A percentile compares a stretch with the other conserved stretches of the same genome.
Conservation (phyloP, 2,797 vertebrate genomes). For the Tenualosa thibaudeaui region DNA sequence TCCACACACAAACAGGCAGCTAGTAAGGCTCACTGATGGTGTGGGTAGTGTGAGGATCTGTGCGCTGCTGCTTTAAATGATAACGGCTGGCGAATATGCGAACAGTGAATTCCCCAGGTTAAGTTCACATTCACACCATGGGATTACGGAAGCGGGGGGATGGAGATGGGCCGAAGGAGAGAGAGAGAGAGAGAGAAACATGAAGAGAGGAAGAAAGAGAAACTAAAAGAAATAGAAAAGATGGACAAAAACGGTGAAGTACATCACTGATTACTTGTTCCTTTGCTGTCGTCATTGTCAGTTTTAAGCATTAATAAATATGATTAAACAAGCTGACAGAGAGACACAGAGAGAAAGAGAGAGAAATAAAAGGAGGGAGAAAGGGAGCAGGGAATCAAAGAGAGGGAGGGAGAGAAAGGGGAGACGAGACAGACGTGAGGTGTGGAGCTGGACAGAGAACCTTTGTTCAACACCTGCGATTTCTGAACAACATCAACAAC, state of each 20-base stretch:
- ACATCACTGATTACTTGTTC: no score
- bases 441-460: constrained; percentile 46
- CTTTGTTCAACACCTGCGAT: constrained; percentile 51
- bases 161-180: not conserved
- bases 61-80: no score
- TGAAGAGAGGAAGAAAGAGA: not conserved
- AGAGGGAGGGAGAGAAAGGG: constrained; percentile 31
- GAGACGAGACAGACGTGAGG: constrained; percentile 48
- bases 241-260: no score
- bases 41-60: not conserved
- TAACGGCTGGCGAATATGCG: constrained; percentile 21
- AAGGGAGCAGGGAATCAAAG: constrained; percentile 22
- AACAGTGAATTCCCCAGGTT: not conserved
- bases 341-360: not conserved
- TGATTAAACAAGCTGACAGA: no score
- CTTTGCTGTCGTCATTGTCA: no score
- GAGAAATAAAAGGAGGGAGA: not conserved
- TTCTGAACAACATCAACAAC: constrained; percentile 26
- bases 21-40: not conserved
- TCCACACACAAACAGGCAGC: not conserved
- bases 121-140: constrained; percentile 38
- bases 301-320: no score
- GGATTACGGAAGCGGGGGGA: constrained; percentile 30
- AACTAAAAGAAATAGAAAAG: not conserved
- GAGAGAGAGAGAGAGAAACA: not conserved